A percentile compares a stretch with the other conserved stretches of the same genome.
Conservation (phyloP, 2,113 vertebrate species). For the Oncorhynchus keta region DNA sequence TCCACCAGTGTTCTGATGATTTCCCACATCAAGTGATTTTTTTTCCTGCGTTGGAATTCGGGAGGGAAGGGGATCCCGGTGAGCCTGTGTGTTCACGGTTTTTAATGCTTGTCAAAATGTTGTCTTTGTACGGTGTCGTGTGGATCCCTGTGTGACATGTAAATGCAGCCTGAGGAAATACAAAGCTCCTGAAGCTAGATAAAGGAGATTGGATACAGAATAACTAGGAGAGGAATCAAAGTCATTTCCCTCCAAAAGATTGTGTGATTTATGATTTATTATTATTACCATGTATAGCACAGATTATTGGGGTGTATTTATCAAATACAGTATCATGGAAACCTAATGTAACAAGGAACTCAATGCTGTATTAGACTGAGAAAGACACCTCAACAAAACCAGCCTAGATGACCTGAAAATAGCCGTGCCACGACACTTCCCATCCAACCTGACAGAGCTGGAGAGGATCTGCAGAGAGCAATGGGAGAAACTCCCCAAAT, state of each 20-base stretch:
- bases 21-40: slow-evolving; percentile 34
- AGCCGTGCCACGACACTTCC: no score
- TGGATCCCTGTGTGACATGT: slow-evolving; percentile 56
- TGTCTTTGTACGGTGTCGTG: slow-evolving; percentile 60
- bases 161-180: slow-evolving; percentile 60
- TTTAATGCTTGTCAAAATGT: slow-evolving; percentile 49
- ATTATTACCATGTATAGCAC: slow-evolving; percentile 21
- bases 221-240: slow-evolving; percentile 58
- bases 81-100: slow-evolving; percentile 33
- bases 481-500: no score
- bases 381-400: neutral
- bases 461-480: no score
- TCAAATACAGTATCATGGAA: neutral
- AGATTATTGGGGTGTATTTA: slow-evolving; percentile 9
- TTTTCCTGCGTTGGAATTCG: slow-evolving; percentile 3
- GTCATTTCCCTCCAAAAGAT: slow-evolving; percentile 29
- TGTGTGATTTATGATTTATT: no score
- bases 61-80: neutral
- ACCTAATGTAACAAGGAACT: no score
- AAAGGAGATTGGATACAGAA: slow-evolving; percentile 51
- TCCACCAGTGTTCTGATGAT: slow-evolving; percentile 11
- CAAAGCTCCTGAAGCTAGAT: slow-evolving; percentile 49
- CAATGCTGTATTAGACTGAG: no score
- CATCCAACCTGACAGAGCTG: no score
- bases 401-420: neutral